Evolutionary conservation across 2,113 vertebrate species (phyloP), one percentile per base, ranked within the genome.

Genomic region (Neodon shergylaensis): DNA sequence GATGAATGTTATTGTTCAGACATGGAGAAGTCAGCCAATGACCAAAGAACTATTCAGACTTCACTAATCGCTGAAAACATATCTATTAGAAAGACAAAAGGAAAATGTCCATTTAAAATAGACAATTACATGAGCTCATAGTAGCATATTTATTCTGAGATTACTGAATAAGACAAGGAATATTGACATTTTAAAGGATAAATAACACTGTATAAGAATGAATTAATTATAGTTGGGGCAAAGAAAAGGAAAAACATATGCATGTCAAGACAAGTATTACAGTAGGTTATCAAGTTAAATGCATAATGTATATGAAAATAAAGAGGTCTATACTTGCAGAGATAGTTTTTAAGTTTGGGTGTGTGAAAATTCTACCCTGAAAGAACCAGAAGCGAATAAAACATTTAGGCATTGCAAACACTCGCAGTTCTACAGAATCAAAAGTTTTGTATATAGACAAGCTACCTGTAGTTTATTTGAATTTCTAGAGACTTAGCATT

Each of bases 401-500:
- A 90, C 17, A 3, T 89, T 82, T 76, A 77, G 52, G 66, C 31
- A 47, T 0, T 44, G 17, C 17, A 94, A 82, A 85, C 22, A 11
- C 13, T 5, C 68, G 0, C 3, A 72, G 4, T 88, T 94, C 9
- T 88, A 44, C 31, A 42, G 16, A 47, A 52, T 52, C 2, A 52
- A 52, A 14, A 52, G 33, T 31, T 95, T 47, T 91, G 44, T 28
- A 19, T 84, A 14, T 61, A 90, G 85, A 49, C 77, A 95, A 96
- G 79, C 68, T 97, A 22, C 76, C 96, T 76, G 4, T 93, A 78
- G 52, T 72, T 94, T 92, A 47, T 77, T 66, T 96, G 88, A 97
- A 95, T 96, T 86, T 95, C 88, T 85, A 94, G 92, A 94, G 63
- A 61, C n/a, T 94, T 96, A 94, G 88, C 74, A 94, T 49, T 93